Evolutionary conservation across 2,797 vertebrate species (phyloP).

Genomic region (Malurus splendens): DNA sequence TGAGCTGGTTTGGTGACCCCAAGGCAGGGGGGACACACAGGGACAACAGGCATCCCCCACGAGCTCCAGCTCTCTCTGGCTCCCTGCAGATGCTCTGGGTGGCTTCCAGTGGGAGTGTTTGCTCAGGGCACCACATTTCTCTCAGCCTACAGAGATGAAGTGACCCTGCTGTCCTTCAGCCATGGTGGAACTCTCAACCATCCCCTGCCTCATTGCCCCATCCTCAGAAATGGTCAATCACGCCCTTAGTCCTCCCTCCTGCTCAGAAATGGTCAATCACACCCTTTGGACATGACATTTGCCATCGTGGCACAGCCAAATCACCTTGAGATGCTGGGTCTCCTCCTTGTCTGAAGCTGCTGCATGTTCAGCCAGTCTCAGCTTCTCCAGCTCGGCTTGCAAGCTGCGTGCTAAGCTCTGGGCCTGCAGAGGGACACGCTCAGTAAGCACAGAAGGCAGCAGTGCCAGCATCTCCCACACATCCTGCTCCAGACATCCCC

Average conservation of each 20-base stretch:
- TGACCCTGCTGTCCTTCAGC: not conserved
- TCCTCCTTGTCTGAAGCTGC: slow-evolving; percentile 72
- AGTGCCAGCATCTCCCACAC: not conserved
- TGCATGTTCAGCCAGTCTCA: slow-evolving; percentile 68
- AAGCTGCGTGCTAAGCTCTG: slow-evolving; percentile 76
- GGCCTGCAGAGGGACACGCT: slow-evolving; percentile 64
- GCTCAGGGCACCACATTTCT: not conserved
- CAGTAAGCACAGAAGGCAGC: rapidly evolving
- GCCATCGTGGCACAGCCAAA: not conserved
- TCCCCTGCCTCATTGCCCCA: not conserved
- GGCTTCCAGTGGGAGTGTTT: rapidly evolving
- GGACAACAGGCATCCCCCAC: not conserved
- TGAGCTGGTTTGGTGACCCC: not conserved
- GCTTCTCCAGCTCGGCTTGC: slow-evolving; percentile 84
- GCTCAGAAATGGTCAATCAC: too few species aligned
- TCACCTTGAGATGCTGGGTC: slow-evolving; percentile 82
- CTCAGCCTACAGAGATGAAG: not conserved
- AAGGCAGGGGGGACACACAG: not conserved
- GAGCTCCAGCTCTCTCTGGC: not conserved
- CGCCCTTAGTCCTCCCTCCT: too few species aligned
- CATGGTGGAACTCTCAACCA: not conserved
- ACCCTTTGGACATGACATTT: not conserved
- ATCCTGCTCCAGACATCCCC: not conserved
- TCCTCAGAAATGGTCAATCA: not conserved
- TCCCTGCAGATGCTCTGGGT: not conserved